phyloP scores from a whole-genome alignment of 2,797 vertebrate genomes.

The Rhinogobio ventralis region DNA sequence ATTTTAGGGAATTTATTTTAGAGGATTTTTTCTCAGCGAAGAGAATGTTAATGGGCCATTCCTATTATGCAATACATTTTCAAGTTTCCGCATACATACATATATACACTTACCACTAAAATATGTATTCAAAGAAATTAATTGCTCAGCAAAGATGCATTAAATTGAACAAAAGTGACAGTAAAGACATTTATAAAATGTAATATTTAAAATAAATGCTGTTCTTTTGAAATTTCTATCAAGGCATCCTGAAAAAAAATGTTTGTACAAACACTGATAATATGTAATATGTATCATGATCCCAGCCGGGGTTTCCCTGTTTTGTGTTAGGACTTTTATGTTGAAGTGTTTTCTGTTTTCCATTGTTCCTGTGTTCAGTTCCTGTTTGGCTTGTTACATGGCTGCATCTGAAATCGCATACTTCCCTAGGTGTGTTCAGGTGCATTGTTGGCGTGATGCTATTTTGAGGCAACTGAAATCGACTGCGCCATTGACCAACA shows the following conservation, averaged over 20 bases:
- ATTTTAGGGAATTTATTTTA: constrained; percentile 47
- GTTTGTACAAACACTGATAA: neutral
- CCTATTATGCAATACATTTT: neutral
- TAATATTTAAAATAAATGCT: neutral
- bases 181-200: neutral
- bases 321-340: no score
- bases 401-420: no score
- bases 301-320: no score
- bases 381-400: no score
- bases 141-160: neutral
- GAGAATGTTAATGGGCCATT: constrained; percentile 46
- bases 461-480: no score
- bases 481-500: no score
- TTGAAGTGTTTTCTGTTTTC: no score
- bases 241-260: neutral
- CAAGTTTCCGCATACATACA: no score
- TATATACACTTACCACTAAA: neutral
- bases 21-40: constrained; percentile 22
- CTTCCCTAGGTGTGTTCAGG: no score
- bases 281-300: neutral
- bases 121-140: neutral
- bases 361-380: no score
- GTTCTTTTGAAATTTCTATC: neutral
- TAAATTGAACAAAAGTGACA: neutral
- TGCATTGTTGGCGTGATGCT: no score